These are phyloP conservation scores for Caenorhabditis imperialis DNA, from an alignment of 2,888 invertebrate genomes.

Conservation along the genomic window DNA sequence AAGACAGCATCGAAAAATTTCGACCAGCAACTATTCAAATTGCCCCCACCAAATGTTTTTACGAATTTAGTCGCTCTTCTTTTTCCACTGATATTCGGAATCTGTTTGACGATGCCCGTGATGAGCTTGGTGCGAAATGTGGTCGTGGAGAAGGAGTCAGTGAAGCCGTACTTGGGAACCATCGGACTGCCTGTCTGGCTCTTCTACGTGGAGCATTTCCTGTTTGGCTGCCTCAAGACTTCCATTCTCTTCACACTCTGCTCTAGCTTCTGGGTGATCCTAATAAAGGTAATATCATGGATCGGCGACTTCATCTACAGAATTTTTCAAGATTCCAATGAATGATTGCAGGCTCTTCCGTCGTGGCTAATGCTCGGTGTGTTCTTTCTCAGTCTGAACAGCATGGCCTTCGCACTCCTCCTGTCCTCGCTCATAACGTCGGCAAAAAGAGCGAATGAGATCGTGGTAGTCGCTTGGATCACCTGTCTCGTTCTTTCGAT, in stretches of 20 bases:
- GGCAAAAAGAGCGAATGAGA: slow-evolving; percentile 22
- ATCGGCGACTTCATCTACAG: too few species aligned
- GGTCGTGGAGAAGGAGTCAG: slow-evolving; percentile 13
- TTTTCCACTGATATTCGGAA: neutral
- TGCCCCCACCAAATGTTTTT: neutral
- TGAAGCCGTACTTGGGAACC: slow-evolving; percentile 20
- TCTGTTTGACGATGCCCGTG: neutral
- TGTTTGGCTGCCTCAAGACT: slow-evolving; percentile 14
- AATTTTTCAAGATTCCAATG: neutral
- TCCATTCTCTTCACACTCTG: slow-evolving; percentile 11
- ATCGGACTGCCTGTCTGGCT: slow-evolving; percentile 12
- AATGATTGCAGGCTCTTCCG: slow-evolving; percentile 17
- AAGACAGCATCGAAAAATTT: too few species aligned
- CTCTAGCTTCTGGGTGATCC: too few species aligned
- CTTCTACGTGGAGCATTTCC: slow-evolving; percentile 17
- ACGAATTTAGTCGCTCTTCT: neutral
- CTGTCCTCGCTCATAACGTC: slow-evolving; percentile 15
- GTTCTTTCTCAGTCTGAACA: slow-evolving; percentile 11
- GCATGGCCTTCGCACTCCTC: slow-evolving; percentile 16
- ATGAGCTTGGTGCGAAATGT: slow-evolving; percentile 15
- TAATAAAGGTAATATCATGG: too few species aligned
- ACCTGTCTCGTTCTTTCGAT: neutral
- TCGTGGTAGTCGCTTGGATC: slow-evolving; percentile 2
- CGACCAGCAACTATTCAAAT: too few species aligned
- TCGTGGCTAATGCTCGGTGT: slow-evolving; percentile 23